Evolutionary conservation across 2,113 vertebrate species (phyloP), one percentile per base, ranked within the genome.

Genomic region (Leptocoma aspasia): DNA sequence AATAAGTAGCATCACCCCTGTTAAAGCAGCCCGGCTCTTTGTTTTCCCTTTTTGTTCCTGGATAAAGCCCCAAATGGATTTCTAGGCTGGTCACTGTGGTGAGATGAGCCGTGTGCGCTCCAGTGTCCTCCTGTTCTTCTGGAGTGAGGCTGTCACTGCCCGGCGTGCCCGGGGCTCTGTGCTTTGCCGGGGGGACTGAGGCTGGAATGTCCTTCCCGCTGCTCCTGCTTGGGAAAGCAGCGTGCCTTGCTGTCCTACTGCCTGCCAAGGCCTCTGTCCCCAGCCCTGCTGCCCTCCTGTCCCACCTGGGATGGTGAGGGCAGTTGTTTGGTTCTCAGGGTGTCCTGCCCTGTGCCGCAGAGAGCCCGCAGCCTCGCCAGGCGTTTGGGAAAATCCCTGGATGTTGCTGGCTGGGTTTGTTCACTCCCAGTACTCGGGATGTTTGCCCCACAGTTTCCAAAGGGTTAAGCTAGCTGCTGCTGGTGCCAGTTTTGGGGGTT

Each of bases 381-480:
- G 19, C 66, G 7, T 3, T 28, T 1, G 0, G 15, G 14, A 12
- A 11, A 42, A 22, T 35, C 57, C 45, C 35, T 37, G 37, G 1
- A 0, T 35, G 18, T 6, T 56, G 20, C 65, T 23, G 37, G 5
- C 78, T 0, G 22, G 26, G 6, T 72, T 83, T 42, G 15, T 45
- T 60, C 80, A 4, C 39, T 28, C 81, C 33, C 2, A 1, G 0
- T 13, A 1, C 20, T 50, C 1, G 0, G 45, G 49, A 6, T 28
- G 28, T 23, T 86, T 57, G 33, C 15, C 31, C 15, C 0, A 0
- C 10, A 39, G 28, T 22, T 90, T 64, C 37, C 20, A 3, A 78
- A 50, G 30, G 45, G 69, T 83, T 54, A 27, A 45, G 24, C 57
- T 76, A 45, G 24, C 57, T 76, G 39, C 73, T 77, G 10, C 50